These are phyloP conservation scores for Aphidius gifuensis DNA, from an alignment of 1,140 invertebrate genomes.

Conservation along the genomic window DNA sequence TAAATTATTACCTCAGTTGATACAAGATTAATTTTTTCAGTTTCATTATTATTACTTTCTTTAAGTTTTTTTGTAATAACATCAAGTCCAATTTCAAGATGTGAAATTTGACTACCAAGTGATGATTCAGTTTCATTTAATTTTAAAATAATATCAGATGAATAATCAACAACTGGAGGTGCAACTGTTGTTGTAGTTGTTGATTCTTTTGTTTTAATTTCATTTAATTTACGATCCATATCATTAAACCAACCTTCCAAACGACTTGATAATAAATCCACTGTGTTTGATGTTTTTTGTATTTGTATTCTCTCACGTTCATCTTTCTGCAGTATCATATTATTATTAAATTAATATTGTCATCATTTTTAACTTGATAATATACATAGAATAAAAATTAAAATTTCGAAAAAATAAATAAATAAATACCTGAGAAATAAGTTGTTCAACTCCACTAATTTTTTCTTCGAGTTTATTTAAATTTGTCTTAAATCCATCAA, in stretches of 20 bases:
- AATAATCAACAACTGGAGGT: conserved; percentile 41
- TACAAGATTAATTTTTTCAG: conserved; percentile 33
- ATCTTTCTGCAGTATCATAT: conserved; percentile 56
- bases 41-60: conserved; percentile 32
- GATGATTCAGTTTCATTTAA: conserved; percentile 48
- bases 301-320: conserved; percentile 66
- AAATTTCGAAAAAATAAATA: conserved; percentile 11
- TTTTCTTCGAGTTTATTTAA: conserved; percentile 66
- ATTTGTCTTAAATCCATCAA: conserved; percentile 67
- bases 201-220: conserved; percentile 29
- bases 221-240: conserved; percentile 57
- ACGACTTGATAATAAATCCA: conserved; percentile 65
- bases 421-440: conserved; percentile 44
- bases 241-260: conserved; percentile 58
- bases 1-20: conserved; percentile 33
- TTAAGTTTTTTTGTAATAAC: conserved; percentile 31
- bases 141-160: conserved; percentile 56
- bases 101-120: conserved; percentile 32
- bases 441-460: conserved; percentile 64
- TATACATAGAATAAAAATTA: neutral
- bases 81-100: conserved; percentile 35
- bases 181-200: neutral
- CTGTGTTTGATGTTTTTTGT: conserved; percentile 65
- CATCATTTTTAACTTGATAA: conserved; percentile 13
- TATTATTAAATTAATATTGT: conserved; percentile 9